These are phyloP conservation scores for Drosophila fungiperda DNA, from an alignment of 2,888 invertebrate genomes.

Conservation along the genomic window DNA sequence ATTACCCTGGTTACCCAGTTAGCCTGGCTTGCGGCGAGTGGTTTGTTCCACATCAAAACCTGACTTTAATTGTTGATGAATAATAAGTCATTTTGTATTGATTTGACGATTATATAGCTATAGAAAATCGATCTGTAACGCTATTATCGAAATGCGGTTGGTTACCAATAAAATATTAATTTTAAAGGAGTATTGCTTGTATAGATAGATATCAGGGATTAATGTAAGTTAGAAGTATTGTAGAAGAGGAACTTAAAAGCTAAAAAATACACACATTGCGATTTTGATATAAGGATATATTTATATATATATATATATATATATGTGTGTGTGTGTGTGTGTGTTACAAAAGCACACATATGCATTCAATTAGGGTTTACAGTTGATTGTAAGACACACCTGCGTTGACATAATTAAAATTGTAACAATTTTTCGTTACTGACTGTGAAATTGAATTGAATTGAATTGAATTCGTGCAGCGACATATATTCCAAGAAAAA, in stretches of 20 bases:
- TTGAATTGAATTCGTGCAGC: neutral
- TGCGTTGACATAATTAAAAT: constrained; percentile 9
- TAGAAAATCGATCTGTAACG: neutral
- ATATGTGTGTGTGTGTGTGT: neutral
- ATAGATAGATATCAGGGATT: neutral
- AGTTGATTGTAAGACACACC: constrained; percentile 2
- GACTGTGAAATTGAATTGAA: neutral
- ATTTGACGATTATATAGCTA: neutral
- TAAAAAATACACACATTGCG: neutral
- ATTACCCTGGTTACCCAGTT: neutral
- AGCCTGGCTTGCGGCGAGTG: neutral
- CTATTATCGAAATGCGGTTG: too few species aligned
- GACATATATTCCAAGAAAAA: neutral
- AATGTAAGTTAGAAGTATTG: neutral
- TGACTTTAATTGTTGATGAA: neutral
- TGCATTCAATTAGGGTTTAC: neutral
- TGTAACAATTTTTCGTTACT: neutral
- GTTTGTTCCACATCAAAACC: neutral
- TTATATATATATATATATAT: neutral
- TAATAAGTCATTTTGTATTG: neutral
- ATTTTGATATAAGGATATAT: neutral
- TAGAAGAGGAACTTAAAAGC: neutral
- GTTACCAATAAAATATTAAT: too few species aligned
- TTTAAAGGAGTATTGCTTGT: neutral
- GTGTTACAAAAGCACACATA: neutral